Evolutionary conservation across 2,113 vertebrate genomes (phyloP), one percentile per base, ranked within the genome.

Genomic region (Pongo pygmaeus): DNA sequence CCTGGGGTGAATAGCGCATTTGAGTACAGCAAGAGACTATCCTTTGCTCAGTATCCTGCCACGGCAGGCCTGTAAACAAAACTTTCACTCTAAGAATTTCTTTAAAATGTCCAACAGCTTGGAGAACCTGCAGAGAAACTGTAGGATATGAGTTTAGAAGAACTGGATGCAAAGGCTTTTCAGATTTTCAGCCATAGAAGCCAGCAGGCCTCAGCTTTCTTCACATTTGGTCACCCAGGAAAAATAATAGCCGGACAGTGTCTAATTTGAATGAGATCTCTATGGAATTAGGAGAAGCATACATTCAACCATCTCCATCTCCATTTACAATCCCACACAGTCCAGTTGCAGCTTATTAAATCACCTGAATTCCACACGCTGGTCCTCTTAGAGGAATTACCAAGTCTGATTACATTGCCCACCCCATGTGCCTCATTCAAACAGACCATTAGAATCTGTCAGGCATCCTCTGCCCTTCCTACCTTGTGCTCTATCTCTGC

Each of bases 401-500:
- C 10, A 55, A 50, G 10, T 30, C 25, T 43, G 38, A 55, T 35
- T 25, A 35, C 1, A 0, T 2, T 23, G 23, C 38, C 8, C 8
- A 3, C 0, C 10, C 20, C 3, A 23, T 14, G 18, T 46, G 25
- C 9, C 23, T 13, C 16, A 32, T 16, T 14, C 22, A 25, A 57
- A 13, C 0, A 11, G n/a, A 50, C 35, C 0, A 0, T 1, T 1
- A 3, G 43, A 40, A 2, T 3, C 64, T 4, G 0, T 17, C 22
- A 4, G 81, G n/a, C 0, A 20, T 27, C 13, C 18, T 27, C 0
- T 0, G 40, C 11, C 23, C 27, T 38, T 9, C 20, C 95, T 97
- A 99, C 99, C 98, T 99, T 99, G 81, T 1, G 74, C 81, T 99
- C 98, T 94, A 99, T 99, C 95, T 99, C 98, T 70, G 98, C 97